Evolutionary conservation across 2,113 vertebrate genomes (phyloP).

Genomic region (Mungos mungo): DNA sequence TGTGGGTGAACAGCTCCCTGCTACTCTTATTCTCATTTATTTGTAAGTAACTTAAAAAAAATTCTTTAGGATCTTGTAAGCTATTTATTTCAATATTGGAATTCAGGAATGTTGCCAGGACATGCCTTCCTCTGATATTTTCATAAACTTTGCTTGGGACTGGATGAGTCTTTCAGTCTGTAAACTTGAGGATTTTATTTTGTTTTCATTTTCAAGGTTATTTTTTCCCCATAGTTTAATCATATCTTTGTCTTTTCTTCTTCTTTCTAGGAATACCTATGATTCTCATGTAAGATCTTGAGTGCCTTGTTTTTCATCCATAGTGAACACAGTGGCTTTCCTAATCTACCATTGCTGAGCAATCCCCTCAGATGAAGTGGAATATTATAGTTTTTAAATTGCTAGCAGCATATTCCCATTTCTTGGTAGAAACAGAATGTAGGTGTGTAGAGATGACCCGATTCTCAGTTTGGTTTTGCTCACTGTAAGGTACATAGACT

Average conservation of each 20-base stretch:
- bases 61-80: not conserved
- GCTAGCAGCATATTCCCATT: not conserved
- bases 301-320: not conserved
- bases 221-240: not conserved
- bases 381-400: not conserved
- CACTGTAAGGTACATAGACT: not conserved
- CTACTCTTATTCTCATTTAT: not conserved
- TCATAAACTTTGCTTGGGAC: not conserved
- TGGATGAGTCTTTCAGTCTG: not conserved
- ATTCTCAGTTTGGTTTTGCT: not conserved
- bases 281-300: not conserved
- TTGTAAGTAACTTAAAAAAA: not conserved
- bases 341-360: not conserved
- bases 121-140: not conserved
- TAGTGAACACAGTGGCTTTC: not conserved
- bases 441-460: not conserved
- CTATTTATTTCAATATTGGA: not conserved
- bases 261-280: not conserved
- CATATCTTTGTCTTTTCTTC: not conserved
- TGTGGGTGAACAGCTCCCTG: not conserved
- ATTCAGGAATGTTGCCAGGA: not conserved
- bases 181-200: not conserved
- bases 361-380: not conserved
- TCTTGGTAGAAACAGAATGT: constrained; percentile 7
- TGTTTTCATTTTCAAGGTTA: not conserved